Evolutionary conservation across 2,113 vertebrate genomes (phyloP).

Genomic region (Gadus macrocephalus): DNA sequence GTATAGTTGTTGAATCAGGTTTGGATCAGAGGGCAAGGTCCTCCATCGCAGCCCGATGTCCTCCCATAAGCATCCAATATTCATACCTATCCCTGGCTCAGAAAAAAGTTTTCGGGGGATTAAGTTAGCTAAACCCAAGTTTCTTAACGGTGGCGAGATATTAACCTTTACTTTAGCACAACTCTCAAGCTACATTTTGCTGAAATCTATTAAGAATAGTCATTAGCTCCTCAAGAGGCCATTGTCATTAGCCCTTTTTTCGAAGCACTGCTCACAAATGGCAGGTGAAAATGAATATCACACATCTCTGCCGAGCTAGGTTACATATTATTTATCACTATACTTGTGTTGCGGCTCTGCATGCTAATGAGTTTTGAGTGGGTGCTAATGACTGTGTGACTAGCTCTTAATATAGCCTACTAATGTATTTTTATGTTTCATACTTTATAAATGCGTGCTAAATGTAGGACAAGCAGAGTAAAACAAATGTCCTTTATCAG

Average conservation of each 20-base stretch:
- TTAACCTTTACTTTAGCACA: conserved; percentile 47
- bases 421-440: neutral
- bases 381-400: conserved; percentile 49
- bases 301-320: conserved; percentile 32
- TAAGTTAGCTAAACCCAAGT: conserved; percentile 41
- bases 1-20: too few relatives aligned
- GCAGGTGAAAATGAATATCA: conserved; percentile 57
- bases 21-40: too few relatives aligned
- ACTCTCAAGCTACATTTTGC: conserved; percentile 54
- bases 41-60: too few relatives aligned
- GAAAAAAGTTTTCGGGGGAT: conserved; percentile 31
- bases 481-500: too few relatives aligned
- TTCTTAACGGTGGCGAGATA: conserved; percentile 28
- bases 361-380: conserved; percentile 52
- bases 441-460: too few relatives aligned
- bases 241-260: conserved; percentile 34
- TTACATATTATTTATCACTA: conserved; percentile 19
- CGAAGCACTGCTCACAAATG: conserved; percentile 41
- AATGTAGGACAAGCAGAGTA: too few relatives aligned
- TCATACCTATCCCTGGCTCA: conserved; percentile 25
- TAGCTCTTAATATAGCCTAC: conserved; percentile 18
- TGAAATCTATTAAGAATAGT: conserved; percentile 50
- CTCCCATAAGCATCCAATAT: neutral
- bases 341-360: conserved; percentile 32
- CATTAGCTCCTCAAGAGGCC: conserved; percentile 49